Evolutionary conservation across 2,888 invertebrate species (phyloP).

Genomic region (Ernsta delagoae): DNA sequence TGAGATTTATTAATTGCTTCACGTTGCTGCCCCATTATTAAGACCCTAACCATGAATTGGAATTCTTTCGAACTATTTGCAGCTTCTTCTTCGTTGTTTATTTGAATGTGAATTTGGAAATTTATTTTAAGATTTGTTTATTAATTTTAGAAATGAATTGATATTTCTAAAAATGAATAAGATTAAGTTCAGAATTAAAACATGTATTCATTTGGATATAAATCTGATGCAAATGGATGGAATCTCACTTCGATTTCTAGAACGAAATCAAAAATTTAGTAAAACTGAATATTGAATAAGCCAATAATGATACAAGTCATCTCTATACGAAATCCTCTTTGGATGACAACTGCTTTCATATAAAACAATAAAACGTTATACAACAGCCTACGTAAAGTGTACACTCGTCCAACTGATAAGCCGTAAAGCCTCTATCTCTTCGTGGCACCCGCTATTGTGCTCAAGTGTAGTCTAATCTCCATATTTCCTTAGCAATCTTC

Average conservation of each 20-base stretch:
- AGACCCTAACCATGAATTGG: conserved; percentile 21
- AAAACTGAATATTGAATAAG: no score
- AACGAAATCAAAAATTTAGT: no score
- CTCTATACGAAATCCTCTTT: background rate
- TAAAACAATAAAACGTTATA: conserved; percentile 3
- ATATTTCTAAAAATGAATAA: background rate
- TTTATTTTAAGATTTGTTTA: background rate
- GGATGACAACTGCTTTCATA: background rate
- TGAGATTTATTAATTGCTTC: conserved; percentile 46
- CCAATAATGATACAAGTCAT: background rate
- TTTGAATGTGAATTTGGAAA: background rate
- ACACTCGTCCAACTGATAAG: conserved; percentile 12
- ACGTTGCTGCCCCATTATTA: conserved; percentile 27
- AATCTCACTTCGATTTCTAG: no score
- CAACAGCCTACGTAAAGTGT: background rate
- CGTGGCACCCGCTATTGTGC: conserved; percentile 27
- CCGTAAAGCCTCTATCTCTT: conserved; percentile 27
- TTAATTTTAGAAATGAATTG: background rate
- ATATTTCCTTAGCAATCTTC: conserved; percentile 32
- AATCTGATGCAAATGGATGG: no score
- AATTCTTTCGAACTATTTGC: background rate
- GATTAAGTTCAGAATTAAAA: no score
- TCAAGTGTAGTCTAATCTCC: conserved; percentile 31
- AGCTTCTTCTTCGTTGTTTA: background rate
- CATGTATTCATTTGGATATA: no score